Conservation (phyloP, 2,113 vertebrate genomes). For the Tragulus kanchil region DNA sequence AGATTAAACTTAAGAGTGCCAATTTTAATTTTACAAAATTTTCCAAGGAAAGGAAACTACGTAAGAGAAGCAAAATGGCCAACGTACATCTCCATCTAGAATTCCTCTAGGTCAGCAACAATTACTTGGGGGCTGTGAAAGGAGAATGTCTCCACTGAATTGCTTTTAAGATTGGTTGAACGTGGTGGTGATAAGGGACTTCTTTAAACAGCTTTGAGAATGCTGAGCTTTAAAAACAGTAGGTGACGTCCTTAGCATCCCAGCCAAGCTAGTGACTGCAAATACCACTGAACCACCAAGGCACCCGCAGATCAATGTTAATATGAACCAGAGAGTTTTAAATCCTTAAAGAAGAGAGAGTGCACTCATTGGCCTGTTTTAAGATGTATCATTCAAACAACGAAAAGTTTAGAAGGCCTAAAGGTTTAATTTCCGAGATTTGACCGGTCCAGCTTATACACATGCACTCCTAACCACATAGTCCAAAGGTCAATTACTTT, state of each 20-base stretch:
- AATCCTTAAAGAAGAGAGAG: neutral
- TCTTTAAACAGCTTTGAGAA: slow-evolving; percentile 76
- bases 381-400: neutral
- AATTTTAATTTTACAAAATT: slow-evolving; percentile 23
- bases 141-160: slow-evolving; percentile 10
- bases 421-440: slow-evolving; percentile 26
- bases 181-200: slow-evolving; percentile 59
- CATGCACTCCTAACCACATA: neutral
- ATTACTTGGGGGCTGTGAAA: slow-evolving; percentile 25
- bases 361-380: neutral
- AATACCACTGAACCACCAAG: too few relatives aligned
- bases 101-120: slow-evolving; percentile 55
- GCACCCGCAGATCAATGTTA: too few relatives aligned
- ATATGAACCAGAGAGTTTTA: neutral
- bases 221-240: slow-evolving; percentile 72
- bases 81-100: neutral
- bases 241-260: slow-evolving; percentile 58
- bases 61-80: neutral
- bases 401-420: neutral
- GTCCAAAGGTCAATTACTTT: neutral
- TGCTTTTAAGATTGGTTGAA: slow-evolving; percentile 68
- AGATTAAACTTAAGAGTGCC: slow-evolving; percentile 8
- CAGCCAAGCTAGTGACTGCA: slow-evolving; percentile 62
- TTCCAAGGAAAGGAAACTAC: neutral
- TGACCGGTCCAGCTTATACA: neutral